Evolutionary conservation across 2,113 vertebrate genomes (phyloP), one percentile per base, ranked within the genome.

Genomic region (Phalacrocorax aristotelis): DNA sequence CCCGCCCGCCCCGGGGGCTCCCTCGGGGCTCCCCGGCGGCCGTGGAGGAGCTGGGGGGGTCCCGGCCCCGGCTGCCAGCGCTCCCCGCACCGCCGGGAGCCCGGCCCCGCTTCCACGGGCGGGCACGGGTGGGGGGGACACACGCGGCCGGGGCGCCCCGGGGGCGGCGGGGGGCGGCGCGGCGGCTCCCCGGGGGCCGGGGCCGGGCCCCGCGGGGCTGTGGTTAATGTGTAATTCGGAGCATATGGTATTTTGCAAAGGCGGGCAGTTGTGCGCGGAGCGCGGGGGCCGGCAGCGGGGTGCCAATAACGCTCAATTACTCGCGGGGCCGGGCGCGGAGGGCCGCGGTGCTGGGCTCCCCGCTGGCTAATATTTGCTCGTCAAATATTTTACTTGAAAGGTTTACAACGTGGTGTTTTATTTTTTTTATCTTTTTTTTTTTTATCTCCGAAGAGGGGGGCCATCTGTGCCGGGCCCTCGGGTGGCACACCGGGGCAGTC

Each of bases 381-480:
- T 93, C 96, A 97, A 96, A 97, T 94, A 96, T 96, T 95, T 93
- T 98, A 97, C 98, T 98, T 98, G 97, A 98, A 98, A 98, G 97
- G 97, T 99, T 99, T 99, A 99, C 98, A 98, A 97, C 98, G 97
- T 97, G 98, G 13, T 15, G 54, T 17, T 34, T 25, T 46, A 13
- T 44, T 46, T 98, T 98, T 98, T 38, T 38, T 38, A 38, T 38
- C 38, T 38, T 11, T 38, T 38, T 38, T 38, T 61, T 72, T 44
- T 83, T 98, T 98, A 98, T 98, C 98, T 98, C 92, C 96, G 95
- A 96, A 95, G 98, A 76, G 91, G 96, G 97, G 98, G 98, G 65
- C 85, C 98, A 99, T 99, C 99, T 99, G 99, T 97, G 98, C 97
- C 97, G 93, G 95, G 92, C 98, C 98, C 98, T 97, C 86, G 94